A percentile compares a stretch with the other conserved stretches of the same genome.
Evolutionary conservation across 2,113 vertebrate species (phyloP).

Genomic region (Petroica traversi): DNA sequence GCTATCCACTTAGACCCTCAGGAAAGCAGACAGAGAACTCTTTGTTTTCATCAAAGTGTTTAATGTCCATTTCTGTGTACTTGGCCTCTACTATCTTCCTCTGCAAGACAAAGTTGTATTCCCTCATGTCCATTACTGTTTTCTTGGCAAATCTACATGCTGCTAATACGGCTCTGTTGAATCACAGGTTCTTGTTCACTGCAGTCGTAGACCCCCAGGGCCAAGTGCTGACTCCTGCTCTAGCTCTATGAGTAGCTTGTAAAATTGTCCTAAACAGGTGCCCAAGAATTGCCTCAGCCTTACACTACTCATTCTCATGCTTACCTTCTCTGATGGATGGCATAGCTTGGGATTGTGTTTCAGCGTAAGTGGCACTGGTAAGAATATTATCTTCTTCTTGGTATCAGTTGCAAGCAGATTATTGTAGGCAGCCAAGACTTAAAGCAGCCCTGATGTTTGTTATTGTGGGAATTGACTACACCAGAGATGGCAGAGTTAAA

Average conservation of each 20-base stretch:
- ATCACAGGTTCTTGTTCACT: not conserved
- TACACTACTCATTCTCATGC: not conserved
- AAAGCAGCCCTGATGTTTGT: not conserved
- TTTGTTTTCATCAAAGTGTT: slow-evolving; percentile 15
- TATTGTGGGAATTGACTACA: not conserved
- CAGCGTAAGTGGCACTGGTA: not conserved
- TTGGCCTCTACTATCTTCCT: slow-evolving; percentile 16
- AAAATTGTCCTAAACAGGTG: not conserved
- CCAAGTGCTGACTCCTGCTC: not conserved
- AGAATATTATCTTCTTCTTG: not conserved
- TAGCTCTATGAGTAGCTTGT: not conserved
- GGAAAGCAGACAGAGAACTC: not conserved
- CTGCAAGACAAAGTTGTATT: slow-evolving; percentile 25
- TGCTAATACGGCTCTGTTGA: not conserved
- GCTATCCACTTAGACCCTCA: not conserved
- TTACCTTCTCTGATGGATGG: not conserved
- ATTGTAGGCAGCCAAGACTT: not conserved
- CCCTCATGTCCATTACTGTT: not conserved
- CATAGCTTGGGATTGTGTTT: not conserved
- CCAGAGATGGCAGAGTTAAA: not conserved
- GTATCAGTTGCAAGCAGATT: not conserved
- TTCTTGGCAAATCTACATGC: not conserved
- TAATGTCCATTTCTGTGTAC: slow-evolving; percentile 13
- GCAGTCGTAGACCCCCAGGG: not conserved
- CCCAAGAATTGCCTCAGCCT: not conserved